phyloP scores from a whole-genome alignment of 92 coral and sea anemone species.

The Parazoanthus swiftii region DNA sequence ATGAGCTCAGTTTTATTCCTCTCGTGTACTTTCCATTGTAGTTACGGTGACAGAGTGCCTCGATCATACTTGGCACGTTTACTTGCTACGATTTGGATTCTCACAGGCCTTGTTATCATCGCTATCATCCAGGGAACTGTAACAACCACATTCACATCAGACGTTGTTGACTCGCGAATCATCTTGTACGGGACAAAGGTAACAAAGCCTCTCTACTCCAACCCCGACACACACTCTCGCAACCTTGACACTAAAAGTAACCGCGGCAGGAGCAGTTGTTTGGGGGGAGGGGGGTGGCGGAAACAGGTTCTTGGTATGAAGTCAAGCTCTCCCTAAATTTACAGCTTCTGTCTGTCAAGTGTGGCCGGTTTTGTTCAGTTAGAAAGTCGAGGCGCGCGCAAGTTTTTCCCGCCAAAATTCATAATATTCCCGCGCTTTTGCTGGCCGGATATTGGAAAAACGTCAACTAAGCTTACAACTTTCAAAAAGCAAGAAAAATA shows the following conservation, averaged over 20 bases:
- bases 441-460: too few relatives aligned
- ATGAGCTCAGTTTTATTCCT: background rate
- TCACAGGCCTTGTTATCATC: constrained; percentile 14
- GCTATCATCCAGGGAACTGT: background rate
- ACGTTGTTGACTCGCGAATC: background rate
- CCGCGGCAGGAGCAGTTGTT: background rate
- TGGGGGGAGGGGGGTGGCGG: background rate
- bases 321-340: too few relatives aligned
- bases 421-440: too few relatives aligned
- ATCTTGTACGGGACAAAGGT: constrained; percentile 19
- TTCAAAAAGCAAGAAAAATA: too few relatives aligned
- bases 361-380: too few relatives aligned
- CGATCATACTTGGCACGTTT: background rate
- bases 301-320: too few relatives aligned
- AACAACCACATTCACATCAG: background rate
- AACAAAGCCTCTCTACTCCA: background rate
- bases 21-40: background rate
- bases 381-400: too few relatives aligned
- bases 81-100: background rate
- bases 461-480: too few relatives aligned
- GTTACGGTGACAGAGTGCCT: constrained; percentile 12
- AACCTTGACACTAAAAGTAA: background rate
- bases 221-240: background rate
- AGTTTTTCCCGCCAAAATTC: too few relatives aligned
- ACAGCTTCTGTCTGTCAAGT: too few relatives aligned